These are phyloP conservation scores for Clytia hemisphaerica DNA, from an alignment of 30 jellyfish, hydroid and myxozoan genomes.

Conservation along the genomic window DNA sequence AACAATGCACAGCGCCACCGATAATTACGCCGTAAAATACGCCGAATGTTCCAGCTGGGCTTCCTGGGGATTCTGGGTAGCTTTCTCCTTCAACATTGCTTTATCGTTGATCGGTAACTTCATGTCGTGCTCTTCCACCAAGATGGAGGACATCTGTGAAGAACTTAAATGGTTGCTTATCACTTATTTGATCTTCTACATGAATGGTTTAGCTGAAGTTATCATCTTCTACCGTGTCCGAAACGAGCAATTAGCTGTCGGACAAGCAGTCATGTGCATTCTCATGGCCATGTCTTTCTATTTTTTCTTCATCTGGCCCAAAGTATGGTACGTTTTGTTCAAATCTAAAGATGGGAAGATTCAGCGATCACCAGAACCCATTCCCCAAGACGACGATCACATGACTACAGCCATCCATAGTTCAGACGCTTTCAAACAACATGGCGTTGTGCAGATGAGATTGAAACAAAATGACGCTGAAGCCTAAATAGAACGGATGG, in stretches of 20 bases:
- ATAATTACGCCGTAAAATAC: slow-evolving; percentile 65
- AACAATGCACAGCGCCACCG: slow-evolving; percentile 37
- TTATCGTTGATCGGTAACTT: slow-evolving; percentile 51
- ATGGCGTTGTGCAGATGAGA: slow-evolving; percentile 18
- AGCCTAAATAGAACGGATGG: background rate
- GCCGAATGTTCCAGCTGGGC: slow-evolving; percentile 68
- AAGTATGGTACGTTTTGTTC: slow-evolving; percentile 49
- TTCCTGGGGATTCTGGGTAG: slow-evolving; percentile 67
- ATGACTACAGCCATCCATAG: slow-evolving; percentile 13
- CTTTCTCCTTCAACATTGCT: slow-evolving; percentile 54
- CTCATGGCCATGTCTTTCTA: slow-evolving; percentile 53
- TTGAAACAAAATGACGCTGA: background rate
- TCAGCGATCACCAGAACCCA: background rate
- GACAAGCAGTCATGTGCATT: slow-evolving; percentile 63
- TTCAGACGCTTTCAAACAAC: slow-evolving; percentile 16
- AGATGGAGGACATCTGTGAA: slow-evolving; percentile 56
- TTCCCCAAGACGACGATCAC: background rate
- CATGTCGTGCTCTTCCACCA: slow-evolving; percentile 52
- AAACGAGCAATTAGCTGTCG: slow-evolving; percentile 60
- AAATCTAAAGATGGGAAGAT: slow-evolving; percentile 39
- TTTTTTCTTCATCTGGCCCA: slow-evolving; percentile 57
- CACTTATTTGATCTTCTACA: slow-evolving; percentile 57
- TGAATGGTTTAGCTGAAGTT: slow-evolving; percentile 41
- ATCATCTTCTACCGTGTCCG: slow-evolving; percentile 43
- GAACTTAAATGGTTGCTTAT: slow-evolving; percentile 68